These are phyloP conservation scores for Oscheius sp. DNA, from an alignment of 2,888 invertebrate genomes.

Conservation along the genomic window DNA sequence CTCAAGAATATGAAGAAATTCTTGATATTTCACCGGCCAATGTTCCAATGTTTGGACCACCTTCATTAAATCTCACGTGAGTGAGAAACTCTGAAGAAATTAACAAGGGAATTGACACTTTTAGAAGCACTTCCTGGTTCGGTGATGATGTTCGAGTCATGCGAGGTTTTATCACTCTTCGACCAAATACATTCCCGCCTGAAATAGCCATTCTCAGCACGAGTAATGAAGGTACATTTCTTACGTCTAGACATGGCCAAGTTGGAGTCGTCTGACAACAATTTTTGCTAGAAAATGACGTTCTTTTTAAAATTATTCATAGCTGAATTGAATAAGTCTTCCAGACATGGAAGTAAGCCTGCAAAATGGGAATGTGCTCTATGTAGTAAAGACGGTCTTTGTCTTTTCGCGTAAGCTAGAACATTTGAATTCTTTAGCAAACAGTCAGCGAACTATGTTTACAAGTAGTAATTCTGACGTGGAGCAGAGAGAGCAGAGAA, in stretches of 20 bases:
- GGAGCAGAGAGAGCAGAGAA: no score
- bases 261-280: neutral
- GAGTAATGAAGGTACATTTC: constrained; percentile 66
- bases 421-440: no score
- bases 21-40: constrained; percentile 70
- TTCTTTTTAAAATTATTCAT: no score
- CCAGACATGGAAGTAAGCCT: no score
- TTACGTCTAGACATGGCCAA: neutral
- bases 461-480: no score
- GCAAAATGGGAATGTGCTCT: no score
- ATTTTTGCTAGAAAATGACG: neutral
- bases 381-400: no score
- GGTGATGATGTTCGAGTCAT: constrained; percentile 66
- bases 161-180: constrained; percentile 71
- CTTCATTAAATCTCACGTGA: constrained; percentile 72
- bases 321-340: no score
- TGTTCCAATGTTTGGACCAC: constrained; percentile 73
- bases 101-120: constrained; percentile 3
- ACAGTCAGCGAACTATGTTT: no score
- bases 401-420: no score
- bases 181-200: constrained; percentile 71
- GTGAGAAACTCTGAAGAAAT: neutral
- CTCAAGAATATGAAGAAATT: constrained; percentile 68
- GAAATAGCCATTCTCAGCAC: constrained; percentile 71
- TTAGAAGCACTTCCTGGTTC: constrained; percentile 65